Conservation (phyloP, 2,888 invertebrate genomes). For the Oxystoma pomonae region DNA sequence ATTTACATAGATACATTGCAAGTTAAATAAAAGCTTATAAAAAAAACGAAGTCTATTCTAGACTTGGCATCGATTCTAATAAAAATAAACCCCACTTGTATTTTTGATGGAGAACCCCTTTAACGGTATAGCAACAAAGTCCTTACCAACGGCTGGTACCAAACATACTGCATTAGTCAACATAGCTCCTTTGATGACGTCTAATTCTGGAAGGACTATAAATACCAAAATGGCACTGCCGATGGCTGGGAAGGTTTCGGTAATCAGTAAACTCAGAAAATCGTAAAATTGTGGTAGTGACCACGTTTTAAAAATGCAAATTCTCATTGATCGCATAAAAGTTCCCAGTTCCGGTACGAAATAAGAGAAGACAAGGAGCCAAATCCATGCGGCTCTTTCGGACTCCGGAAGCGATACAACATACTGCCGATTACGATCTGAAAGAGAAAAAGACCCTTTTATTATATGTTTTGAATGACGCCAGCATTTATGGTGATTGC, state of each 20-base stretch:
- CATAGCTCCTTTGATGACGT: slow-evolving; percentile 78
- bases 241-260: slow-evolving; percentile 74
- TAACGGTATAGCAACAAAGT: too few species aligned
- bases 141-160: slow-evolving; percentile 66
- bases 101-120: too few species aligned
- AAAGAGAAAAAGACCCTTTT: too few species aligned
- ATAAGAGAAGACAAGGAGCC: slow-evolving; percentile 73
- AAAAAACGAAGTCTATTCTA: neutral
- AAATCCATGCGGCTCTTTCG: slow-evolving; percentile 73
- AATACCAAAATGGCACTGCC: slow-evolving; percentile 76
- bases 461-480: too few species aligned
- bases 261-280: slow-evolving; percentile 57
- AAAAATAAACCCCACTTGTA: too few species aligned
- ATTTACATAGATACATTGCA: too few species aligned
- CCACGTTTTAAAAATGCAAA: slow-evolving; percentile 70
- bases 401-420: slow-evolving; percentile 57
- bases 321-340: slow-evolving; percentile 60
- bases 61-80: too few species aligned
- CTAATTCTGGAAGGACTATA: slow-evolving; percentile 71
- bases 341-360: slow-evolving; percentile 72
- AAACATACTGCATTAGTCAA: slow-evolving; percentile 81
- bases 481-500: too few species aligned
- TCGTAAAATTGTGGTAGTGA: slow-evolving; percentile 53
- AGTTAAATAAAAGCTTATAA: too few species aligned
- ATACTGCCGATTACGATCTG: slow-evolving; percentile 56